Base-by-base conservation (phyloP, 2,113 vertebrate genomes). In the Motacilla tschutschensis region DNA sequence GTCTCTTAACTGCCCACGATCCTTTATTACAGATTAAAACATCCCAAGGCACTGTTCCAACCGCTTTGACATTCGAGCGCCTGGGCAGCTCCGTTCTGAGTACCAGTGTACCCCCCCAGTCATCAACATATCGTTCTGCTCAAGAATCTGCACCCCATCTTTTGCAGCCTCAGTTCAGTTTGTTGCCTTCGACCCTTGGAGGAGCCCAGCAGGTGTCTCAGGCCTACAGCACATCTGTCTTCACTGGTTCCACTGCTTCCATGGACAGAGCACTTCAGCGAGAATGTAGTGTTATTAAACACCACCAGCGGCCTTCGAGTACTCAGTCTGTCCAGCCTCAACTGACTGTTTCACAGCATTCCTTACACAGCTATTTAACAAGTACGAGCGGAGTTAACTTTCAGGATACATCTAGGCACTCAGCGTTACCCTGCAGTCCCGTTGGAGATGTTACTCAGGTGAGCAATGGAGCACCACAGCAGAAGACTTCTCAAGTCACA, bases 271-370 rank as follows among this genome's bases (percentile, higher is more conserved):
- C 98, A 95, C 98, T 99, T 98, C 99, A 99, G 97, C 97, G 99
- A 97, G 99, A 99, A 99, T 99, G 99, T 99, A 99, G 99, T 98
- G 99, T 99, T 91, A 99, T 99, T 95, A 99, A 99, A 97, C 99
- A 99, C 98, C 99, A 99, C 96, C 99, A 99, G 98, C 97, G 99
- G 99, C 99, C 99, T 99, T 99, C 98, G 59, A 98, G 97, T 96
- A 98, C 97, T 95, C 98, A 98, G 88, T 95, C 98, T 87, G 96
- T 97, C 93, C 98, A 98, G 89, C 98, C 98, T 94, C 98, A 99
- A 63, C 93, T 99, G 95, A 94, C 98, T 96, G 97, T 95, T 95
- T 96, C 98, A 63, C 98, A 99, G 95, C 98, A 99, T 97, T 98
- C 99, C 93, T 97, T 99, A 95, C 98, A 98, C 79, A 97, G 93